phyloP scores from a whole-genome alignment of 2,113 vertebrate species.

The Trogon surrucura region DNA sequence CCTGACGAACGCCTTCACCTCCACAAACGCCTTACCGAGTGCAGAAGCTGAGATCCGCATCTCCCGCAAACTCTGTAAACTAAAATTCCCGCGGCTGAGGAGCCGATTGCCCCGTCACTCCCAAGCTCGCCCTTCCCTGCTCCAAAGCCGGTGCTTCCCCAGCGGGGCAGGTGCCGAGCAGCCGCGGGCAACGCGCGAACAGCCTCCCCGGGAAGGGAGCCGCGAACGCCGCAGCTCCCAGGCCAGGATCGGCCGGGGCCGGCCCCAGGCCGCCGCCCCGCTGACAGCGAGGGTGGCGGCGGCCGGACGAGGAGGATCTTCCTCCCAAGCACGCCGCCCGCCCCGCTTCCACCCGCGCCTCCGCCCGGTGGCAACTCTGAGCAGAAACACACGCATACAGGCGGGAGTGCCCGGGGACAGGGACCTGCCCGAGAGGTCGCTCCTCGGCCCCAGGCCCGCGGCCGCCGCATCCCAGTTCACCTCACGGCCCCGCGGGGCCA shows the following conservation, averaged over 20 bases:
- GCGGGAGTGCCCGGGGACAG: not conserved
- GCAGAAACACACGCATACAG: accelerated
- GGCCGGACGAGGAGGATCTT: not conserved
- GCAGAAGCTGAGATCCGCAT: not conserved
- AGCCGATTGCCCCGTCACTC: accelerated
- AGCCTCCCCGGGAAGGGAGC: not conserved
- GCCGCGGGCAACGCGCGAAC: not conserved
- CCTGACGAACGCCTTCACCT: accelerated
- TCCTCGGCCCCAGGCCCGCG: too few species aligned
- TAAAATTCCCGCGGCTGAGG: not conserved
- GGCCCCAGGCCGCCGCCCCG: not conserved
- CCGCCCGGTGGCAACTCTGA: not conserved
- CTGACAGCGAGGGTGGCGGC: not conserved
- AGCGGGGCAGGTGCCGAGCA: not conserved
- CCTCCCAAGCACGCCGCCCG: not conserved
- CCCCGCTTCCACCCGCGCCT: not conserved
- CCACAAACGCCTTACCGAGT: not conserved
- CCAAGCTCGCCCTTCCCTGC: not conserved
- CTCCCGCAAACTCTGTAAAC: not conserved
- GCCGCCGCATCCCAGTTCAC: not conserved
- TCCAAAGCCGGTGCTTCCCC: not conserved
- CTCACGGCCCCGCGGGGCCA: too few species aligned
- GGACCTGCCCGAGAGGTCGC: not conserved
- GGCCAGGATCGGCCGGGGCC: not conserved
- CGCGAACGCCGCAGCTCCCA: not conserved